Conservation (phyloP, 92 coral and sea anemone genomes). For the Porites lobata region DNA sequence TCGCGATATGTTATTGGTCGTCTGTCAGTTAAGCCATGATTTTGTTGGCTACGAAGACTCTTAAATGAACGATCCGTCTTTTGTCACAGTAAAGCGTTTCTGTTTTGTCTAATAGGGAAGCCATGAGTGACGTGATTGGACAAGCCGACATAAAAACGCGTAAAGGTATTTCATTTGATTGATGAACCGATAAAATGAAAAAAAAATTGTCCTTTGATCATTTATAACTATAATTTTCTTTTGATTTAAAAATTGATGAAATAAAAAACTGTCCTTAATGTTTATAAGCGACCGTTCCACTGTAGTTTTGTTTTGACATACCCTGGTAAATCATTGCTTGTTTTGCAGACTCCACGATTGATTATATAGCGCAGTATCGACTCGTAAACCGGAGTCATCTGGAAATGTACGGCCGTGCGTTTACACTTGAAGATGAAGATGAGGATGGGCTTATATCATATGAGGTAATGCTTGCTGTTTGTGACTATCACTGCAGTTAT, state of each 20-base stretch:
- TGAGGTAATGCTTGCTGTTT: constrained; percentile 52
- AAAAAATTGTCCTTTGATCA: not conserved
- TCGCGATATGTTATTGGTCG: too few relatives aligned
- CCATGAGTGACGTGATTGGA: constrained; percentile 78
- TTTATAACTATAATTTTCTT: too few relatives aligned
- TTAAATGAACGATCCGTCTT: too few relatives aligned
- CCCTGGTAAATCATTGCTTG: not conserved
- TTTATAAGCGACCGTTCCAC: too few relatives aligned
- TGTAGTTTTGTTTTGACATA: too few relatives aligned
- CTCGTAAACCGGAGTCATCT: constrained; percentile 82
- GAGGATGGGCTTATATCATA: constrained; percentile 79
- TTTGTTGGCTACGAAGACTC: too few relatives aligned
- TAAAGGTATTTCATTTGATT: constrained; percentile 51
- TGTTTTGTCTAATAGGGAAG: constrained; percentile 57
- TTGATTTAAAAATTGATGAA: too few relatives aligned
- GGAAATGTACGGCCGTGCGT: constrained; percentile 89
- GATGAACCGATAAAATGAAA: not conserved
- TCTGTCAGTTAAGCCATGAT: too few relatives aligned
- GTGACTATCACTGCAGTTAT: not conserved
- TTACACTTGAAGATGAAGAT: constrained; percentile 86
- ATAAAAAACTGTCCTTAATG: too few relatives aligned
- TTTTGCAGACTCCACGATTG: constrained; percentile 80
- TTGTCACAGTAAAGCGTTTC: too few relatives aligned
- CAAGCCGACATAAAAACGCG: constrained; percentile 80
- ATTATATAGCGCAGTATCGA: constrained; percentile 88